A percentile compares a stretch with the other conserved stretches of the same genome.
Evolutionary conservation across 2,797 vertebrate species (phyloP).

Genomic region (Ptychobarbus kaznakovi): DNA sequence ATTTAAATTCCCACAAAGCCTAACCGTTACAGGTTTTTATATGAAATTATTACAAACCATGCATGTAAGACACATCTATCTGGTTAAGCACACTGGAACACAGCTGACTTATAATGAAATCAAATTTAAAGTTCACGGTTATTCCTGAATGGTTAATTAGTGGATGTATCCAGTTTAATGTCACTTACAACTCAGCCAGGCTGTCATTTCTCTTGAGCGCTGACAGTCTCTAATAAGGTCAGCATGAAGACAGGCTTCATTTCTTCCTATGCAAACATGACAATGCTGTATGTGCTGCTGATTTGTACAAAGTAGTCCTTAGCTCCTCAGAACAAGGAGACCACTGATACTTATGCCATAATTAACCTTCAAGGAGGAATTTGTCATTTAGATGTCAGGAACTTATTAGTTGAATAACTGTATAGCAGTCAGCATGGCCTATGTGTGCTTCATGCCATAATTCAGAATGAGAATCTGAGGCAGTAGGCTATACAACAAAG

Average conservation of each 20-base stretch:
- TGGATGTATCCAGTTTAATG: not conserved
- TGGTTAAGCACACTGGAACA: not conserved
- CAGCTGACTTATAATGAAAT: not conserved
- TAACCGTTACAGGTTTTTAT: not conserved
- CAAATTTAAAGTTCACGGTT: not conserved
- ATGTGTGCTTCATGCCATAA: not conserved
- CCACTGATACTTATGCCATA: not conserved
- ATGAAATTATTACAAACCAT: not conserved
- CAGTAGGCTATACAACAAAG: not conserved
- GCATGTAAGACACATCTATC: not conserved
- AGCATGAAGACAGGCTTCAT: not conserved
- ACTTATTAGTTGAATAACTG: not conserved
- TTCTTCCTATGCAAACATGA: not conserved
- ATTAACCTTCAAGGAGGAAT: slow-evolving; percentile 32
- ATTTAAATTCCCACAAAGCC: not conserved
- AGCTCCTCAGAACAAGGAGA: not conserved
- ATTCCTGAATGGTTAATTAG: slow-evolving; percentile 14
- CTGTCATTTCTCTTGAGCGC: not conserved
- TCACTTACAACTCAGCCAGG: slow-evolving; percentile 2
- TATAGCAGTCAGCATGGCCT: slow-evolving; percentile 17
- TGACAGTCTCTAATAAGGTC: slow-evolving; percentile 30
- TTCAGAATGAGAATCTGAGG: not conserved
- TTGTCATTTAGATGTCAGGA: slow-evolving; percentile 18
- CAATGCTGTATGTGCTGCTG: not conserved
- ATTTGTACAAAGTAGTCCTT: slow-evolving; percentile 6